Conservation (phyloP, 2,797 vertebrate species). For the Ctenochaetus hawaiiensis region DNA sequence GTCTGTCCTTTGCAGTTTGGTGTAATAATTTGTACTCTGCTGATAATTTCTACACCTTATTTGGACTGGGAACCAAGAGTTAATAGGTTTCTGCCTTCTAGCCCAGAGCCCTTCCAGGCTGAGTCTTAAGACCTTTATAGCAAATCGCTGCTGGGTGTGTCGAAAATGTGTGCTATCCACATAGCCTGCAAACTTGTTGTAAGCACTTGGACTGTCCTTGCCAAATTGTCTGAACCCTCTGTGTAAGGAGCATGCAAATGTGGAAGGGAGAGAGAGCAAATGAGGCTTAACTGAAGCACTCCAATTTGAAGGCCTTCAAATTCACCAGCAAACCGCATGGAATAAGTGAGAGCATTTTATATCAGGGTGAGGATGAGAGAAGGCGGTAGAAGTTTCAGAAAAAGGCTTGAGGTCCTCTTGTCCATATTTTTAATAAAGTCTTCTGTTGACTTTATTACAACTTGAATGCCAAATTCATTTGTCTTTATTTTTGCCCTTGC, state of each 20-base stretch:
- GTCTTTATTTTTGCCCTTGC: not conserved
- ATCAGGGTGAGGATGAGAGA: conserved; percentile 12
- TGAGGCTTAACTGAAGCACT: conserved; percentile 55
- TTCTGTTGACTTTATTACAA: conserved; percentile 16
- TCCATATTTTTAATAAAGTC: not conserved
- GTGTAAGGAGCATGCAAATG: conserved; percentile 63
- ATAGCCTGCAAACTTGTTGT: conserved; percentile 38
- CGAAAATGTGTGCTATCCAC: conserved; percentile 34
- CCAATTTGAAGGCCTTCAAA: conserved; percentile 40
- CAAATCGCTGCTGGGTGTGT: conserved; percentile 40
- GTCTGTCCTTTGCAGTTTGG: conserved; percentile 34
- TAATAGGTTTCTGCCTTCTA: conserved; percentile 48
- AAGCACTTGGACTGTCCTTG: conserved; percentile 28
- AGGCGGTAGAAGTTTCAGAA: conserved; percentile 5
- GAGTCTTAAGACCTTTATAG: conserved; percentile 57
- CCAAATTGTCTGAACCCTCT: conserved; percentile 61
- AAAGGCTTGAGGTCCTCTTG: conserved; percentile 5
- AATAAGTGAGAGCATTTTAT: conserved; percentile 17
- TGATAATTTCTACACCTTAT: conserved; percentile 60
- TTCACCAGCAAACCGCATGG: conserved; percentile 17
- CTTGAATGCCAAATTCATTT: conserved; percentile 2
- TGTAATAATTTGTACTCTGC: conserved; percentile 44
- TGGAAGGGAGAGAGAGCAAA: conserved; percentile 52
- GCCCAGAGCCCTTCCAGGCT: conserved; percentile 27
- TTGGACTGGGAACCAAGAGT: conserved; percentile 43